These are phyloP conservation scores for Callorhinus ursinus DNA, from an alignment of 2,113 vertebrate genomes.

Conservation along the genomic window DNA sequence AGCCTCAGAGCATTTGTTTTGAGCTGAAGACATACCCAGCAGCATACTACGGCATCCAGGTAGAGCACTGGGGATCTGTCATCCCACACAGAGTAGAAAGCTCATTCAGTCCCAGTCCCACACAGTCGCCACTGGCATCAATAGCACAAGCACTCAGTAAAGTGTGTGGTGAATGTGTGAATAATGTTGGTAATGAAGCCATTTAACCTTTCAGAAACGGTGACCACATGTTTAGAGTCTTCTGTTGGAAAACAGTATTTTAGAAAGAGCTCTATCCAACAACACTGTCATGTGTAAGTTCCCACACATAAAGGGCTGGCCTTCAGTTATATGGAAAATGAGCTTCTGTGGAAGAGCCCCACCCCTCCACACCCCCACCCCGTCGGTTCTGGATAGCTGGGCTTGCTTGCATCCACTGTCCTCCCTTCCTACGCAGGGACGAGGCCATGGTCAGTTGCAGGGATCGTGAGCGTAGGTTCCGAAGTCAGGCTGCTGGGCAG, in stretches of 20 bases:
- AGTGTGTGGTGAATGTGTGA: not conserved
- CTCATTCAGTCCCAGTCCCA: not conserved
- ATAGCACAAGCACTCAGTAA: not conserved
- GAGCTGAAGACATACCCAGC: not conserved
- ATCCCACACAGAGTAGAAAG: not conserved
- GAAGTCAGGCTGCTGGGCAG: not conserved
- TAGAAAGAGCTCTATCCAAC: not conserved
- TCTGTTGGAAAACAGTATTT: not conserved
- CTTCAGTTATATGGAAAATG: not conserved
- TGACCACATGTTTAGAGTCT: not conserved
- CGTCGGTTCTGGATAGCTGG: not conserved
- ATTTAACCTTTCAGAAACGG: not conserved
- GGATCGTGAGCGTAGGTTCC: not conserved
- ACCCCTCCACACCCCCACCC: too few species aligned
- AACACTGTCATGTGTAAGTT: not conserved
- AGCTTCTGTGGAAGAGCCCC: not conserved
- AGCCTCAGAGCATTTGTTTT: not conserved
- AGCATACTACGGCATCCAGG: not conserved
- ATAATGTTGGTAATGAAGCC: not conserved
- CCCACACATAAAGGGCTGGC: not conserved
- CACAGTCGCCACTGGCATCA: not conserved
- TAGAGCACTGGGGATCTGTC: not conserved
- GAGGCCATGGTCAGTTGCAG: not conserved
- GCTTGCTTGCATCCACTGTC: not conserved
- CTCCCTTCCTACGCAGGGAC: not conserved